Percentiles rank a stretch among this genome's conserved stretches.
Evolutionary conservation across 2,113 vertebrate genomes (phyloP).

Genomic region (Pseudonaja textilis): DNA sequence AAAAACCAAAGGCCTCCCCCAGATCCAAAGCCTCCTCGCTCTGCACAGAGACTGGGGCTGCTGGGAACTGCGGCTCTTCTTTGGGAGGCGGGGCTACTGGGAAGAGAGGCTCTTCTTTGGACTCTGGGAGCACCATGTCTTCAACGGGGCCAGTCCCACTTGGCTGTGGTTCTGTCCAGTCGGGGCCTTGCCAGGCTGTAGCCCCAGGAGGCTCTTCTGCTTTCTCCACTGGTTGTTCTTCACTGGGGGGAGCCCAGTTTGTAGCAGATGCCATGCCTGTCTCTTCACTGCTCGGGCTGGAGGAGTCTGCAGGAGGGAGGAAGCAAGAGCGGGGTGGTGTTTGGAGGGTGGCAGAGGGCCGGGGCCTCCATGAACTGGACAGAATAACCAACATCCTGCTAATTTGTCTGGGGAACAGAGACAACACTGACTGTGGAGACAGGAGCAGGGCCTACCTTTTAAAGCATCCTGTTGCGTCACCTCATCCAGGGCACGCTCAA

Average conservation of each 20-base stretch:
- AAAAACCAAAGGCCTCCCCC: conserved; percentile 43
- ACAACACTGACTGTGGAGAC: neutral
- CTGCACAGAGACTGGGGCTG: conserved; percentile 27
- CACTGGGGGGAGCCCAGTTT: conserved; percentile 55
- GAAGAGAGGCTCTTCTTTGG: conserved; percentile 56
- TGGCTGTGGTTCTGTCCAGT: conserved; percentile 54
- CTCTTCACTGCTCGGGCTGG: conserved; percentile 58
- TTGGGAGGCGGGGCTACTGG: conserved; percentile 20
- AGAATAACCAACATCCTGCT: neutral
- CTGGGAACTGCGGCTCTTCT: conserved; percentile 28
- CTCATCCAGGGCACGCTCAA: conserved; percentile 53
- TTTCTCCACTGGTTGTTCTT: conserved; percentile 54
- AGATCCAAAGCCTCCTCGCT: conserved; percentile 43
- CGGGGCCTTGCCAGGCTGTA: conserved; percentile 27
- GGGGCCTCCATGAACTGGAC: neutral
- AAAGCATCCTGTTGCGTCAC: conserved; percentile 63
- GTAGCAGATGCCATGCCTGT: conserved; percentile 1
- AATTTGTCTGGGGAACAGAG: neutral
- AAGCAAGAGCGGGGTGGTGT: neutral
- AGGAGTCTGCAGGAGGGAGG: conserved; percentile 52
- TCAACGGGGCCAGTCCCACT: conserved; percentile 45
- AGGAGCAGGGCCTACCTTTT: conserved; percentile 59
- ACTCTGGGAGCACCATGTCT: conserved; percentile 65
- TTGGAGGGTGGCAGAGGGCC: neutral
- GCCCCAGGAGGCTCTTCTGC: conserved; percentile 37